Conservation (phyloP, 2,888 invertebrate genomes). For the Steinernema scapterisci region DNA sequence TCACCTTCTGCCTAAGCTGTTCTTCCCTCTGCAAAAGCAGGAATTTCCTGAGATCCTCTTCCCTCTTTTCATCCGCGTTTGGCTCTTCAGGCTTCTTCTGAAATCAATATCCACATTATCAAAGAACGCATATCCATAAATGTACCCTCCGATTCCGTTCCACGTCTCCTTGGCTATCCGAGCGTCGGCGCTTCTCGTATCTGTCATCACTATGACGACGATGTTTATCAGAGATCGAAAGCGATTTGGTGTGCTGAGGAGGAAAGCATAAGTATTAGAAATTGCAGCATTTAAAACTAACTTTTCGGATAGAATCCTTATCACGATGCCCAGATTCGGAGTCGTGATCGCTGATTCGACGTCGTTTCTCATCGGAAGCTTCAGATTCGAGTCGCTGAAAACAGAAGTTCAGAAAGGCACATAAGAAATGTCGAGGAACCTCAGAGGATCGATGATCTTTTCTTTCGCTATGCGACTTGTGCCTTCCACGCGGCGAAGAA, state of each 20-base stretch:
- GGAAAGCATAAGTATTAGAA: too few species aligned
- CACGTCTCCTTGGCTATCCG: neutral
- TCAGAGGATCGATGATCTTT: neutral
- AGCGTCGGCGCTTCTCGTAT: neutral
- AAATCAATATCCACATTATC: neutral
- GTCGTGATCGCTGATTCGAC: neutral
- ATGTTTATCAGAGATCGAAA: neutral
- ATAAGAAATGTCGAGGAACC: neutral
- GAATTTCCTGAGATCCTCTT: neutral
- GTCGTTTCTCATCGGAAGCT: neutral
- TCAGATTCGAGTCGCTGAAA: neutral
- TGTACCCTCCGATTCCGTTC: neutral
- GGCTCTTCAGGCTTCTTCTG: neutral
- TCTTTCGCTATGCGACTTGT: conserved; percentile 5
- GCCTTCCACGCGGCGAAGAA: neutral
- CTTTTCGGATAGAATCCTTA: neutral
- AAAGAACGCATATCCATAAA: neutral
- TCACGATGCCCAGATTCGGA: too few species aligned
- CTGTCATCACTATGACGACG: neutral
- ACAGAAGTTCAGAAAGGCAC: neutral
- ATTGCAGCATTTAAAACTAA: neutral
- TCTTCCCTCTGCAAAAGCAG: conserved; percentile 2
- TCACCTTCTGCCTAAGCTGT: conserved; percentile 8
- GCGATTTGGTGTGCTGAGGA: neutral
- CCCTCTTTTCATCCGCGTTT: neutral